A percentile compares a stretch with the other conserved stretches of the same genome.
Conservation (phyloP, 2,797 vertebrate genomes). For the Dendrocincla fuliginosa region DNA sequence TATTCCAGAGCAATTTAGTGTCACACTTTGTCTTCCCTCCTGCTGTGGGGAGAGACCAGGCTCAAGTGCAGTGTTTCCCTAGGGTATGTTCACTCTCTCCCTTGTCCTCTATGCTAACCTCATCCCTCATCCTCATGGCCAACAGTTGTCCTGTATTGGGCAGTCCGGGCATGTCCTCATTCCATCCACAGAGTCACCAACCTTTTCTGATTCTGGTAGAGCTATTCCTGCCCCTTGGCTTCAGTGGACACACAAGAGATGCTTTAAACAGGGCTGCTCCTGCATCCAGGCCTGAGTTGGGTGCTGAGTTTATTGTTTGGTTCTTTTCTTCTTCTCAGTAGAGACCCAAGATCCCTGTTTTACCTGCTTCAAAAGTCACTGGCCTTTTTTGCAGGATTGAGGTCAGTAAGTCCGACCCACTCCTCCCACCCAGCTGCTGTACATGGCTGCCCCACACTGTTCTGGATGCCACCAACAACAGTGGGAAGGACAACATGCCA, state of each 20-base stretch:
- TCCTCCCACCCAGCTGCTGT: not conserved
- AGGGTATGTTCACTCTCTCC: rapidly evolving
- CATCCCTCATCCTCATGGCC: not conserved
- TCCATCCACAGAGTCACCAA: not conserved
- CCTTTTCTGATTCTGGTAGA: not conserved
- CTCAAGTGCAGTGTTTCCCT: not conserved
- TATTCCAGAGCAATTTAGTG: not conserved
- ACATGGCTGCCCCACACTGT: not conserved
- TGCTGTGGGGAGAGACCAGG: not conserved
- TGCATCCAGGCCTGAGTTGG: not conserved
- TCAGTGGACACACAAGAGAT: not conserved
- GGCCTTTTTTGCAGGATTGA: not conserved
- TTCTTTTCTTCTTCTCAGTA: not conserved
- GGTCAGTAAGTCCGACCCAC: not conserved
- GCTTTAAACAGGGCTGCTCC: not conserved
- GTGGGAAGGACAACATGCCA: rapidly evolving
- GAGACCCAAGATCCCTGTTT: not conserved
- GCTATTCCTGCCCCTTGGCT: not conserved
- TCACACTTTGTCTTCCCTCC: not conserved
- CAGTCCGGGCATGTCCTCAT: not conserved
- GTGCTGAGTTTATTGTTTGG: not conserved
- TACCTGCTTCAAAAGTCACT: not conserved
- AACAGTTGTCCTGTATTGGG: not conserved
- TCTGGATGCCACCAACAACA: not conserved
- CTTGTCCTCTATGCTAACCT: not conserved